Base-by-base conservation (phyloP, 1,140 invertebrate species). In the Chrysomallon squamiferum region DNA sequence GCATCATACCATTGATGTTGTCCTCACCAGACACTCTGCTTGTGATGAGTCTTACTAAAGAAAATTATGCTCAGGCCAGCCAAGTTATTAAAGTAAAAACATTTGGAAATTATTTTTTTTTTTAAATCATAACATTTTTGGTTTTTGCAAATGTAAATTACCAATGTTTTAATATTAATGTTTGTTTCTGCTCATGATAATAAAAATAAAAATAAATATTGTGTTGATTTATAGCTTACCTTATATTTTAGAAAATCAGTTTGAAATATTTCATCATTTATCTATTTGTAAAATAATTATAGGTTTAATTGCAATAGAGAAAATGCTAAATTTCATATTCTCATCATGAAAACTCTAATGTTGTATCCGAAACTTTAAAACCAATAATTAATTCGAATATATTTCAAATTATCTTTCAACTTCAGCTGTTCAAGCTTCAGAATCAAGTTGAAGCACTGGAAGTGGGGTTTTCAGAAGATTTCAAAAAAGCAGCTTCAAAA, bases 51-150 rank as follows among this genome's bases (percentile, higher is more conserved):
- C 63, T 84, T n/a, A 71, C 73, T 25, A 76, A 71, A 60, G 68
- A 71, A 25, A 77, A 79, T 38, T 68, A 72, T 27, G 69, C 62
- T 0, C 79, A 84, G 60, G 82, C 81, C 25, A 62, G 72, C 13
- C 79, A 84, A 66, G 80, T 84, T 33, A 75, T 82, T 32, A 84
- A 84, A 74, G 82, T 84, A 68, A 30, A 33, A 25, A n/a, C 0
- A 20, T 9, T 11, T 43, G 11, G 20, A 18, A 59, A 35, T 33
- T 59, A 27, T 59, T 41, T 35, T 15, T n/a, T n/a, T n/a, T n/a
- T n/a, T n/a, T n/a, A n/a, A n/a, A n/a, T n/a, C n/a, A n/a, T n/a
- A n/a, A n/a, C n/a, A n/a, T n/a, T n/a, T n/a, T n/a, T n/a, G n/a
- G n/a, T n/a, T n/a, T n/a, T n/a, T n/a, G n/a, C n/a, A n/a, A n/a